Base-by-base conservation (phyloP, 2,888 invertebrate species). In the Gibbula magus region DNA sequence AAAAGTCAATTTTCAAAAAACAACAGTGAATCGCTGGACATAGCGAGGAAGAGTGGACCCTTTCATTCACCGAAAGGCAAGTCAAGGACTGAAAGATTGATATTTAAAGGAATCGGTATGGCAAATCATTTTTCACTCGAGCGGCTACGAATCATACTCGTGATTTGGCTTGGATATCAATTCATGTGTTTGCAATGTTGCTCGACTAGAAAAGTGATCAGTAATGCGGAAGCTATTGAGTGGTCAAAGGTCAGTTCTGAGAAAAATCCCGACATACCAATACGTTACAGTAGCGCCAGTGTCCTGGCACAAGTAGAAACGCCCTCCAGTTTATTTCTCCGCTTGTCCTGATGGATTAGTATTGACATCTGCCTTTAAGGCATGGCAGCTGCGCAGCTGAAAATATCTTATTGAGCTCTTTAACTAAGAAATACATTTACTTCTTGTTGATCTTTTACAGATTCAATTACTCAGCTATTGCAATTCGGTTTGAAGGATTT, bases 51-150 rank as follows among this genome's bases (percentile, higher is more conserved):
- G 45, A 45, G 45, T 45, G 10, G 45, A 45, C 10, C 7, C 35
- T 35, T 35, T 35, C 35, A 35, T 35, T 45, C 45, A 13, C 45
- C 1, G 10, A 45, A 45, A 10, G 13, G 5, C 45, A 25, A 70
- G 70, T 39, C 32, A 35, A n/a, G 16, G 66, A 25, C 35, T 39
- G 20, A 35, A 70, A 70, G 70, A 70, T 70, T 70, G 70, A 70
- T 70, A 70, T 70, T 70, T 32, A 35, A 70, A 70, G 32, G 35
- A 70, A 70, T 70, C 70, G 32, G 32, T 70, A 35, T 32, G 35
- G 70, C 35, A 70, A 39, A 70, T 70, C 70, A 25, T 70, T 70
- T 70, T 70, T 70, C 70, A 35, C 70, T 70, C 70, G 70, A 70
- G 18, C 70, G 35, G 20, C 20, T 70, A 18, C 70, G 35, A 39